Conservation (phyloP, 1,140 invertebrate genomes). For the Drosophila azteca region DNA sequence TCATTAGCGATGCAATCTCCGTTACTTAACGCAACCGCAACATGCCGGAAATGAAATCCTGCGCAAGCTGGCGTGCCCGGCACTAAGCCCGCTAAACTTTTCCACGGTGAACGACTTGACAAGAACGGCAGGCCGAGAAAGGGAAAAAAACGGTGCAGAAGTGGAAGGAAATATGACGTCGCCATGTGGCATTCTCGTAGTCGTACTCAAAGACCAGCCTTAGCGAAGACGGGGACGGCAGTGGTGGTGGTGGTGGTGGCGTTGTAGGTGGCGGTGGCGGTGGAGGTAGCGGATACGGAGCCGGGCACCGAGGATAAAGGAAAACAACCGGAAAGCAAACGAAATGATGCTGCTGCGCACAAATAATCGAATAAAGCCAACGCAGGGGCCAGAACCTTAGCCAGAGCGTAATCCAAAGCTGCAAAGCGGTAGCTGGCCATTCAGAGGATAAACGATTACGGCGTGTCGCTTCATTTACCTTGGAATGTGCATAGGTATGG, state of each 20-base stretch:
- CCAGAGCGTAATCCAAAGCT: conserved; percentile 6
- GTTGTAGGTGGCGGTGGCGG: conserved; percentile 6
- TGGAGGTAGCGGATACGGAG: conserved; percentile 10
- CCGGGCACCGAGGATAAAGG: conserved; percentile 31
- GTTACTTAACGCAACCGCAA: conserved; percentile 81
- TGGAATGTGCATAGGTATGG: conserved; percentile 13
- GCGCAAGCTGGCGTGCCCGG: conserved; percentile 2
- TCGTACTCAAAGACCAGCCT: conserved; percentile 48
- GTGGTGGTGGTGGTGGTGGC: conserved; percentile 5
- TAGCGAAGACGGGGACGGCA: neutral
- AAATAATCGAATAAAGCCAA: conserved; percentile 72
- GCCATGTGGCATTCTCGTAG: conserved; percentile 48
- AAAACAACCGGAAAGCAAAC: conserved; percentile 69
- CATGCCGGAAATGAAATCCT: conserved; percentile 80
- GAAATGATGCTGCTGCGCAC: conserved; percentile 72
- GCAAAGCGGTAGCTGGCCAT: conserved; percentile 13
- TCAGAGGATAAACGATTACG: conserved; percentile 53
- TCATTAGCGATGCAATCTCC: conserved; percentile 82
- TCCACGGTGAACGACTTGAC: neutral
- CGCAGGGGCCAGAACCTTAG: conserved; percentile 1
- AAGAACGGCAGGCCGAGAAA: too few species aligned
- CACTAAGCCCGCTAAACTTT: too few species aligned
- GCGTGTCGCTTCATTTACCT: conserved; percentile 67
- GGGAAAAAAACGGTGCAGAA: neutral
- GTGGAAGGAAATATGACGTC: conserved; percentile 71